Conservation (phyloP, 2,113 vertebrate species). For the Puffinus mauretanicus region DNA sequence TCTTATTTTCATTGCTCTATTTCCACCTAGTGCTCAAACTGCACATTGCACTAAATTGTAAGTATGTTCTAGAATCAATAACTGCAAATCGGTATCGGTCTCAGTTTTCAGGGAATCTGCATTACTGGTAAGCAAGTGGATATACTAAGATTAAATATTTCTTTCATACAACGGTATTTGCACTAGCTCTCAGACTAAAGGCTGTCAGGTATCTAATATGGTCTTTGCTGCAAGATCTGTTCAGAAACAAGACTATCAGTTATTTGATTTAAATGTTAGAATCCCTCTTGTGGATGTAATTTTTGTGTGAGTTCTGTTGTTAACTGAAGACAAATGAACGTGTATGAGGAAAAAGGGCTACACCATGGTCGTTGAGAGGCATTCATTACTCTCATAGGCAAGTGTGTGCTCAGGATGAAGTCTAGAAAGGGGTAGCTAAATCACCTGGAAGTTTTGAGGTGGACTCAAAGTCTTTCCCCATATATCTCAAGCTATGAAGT, state of each 20-base stretch:
- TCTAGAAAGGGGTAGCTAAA: neutral
- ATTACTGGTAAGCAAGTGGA: neutral
- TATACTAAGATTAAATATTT: neutral
- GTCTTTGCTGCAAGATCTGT: neutral
- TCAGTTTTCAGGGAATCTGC: neutral
- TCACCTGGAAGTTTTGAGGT: neutral
- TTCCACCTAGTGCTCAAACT: conserved; percentile 62
- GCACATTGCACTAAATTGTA: neutral
- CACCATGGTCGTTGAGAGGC: neutral
- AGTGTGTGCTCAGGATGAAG: neutral
- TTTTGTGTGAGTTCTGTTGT: neutral
- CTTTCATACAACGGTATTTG: neutral
- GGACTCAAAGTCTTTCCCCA: neutral
- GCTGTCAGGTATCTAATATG: neutral
- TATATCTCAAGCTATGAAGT: neutral
- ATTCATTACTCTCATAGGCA: neutral
- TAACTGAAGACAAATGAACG: neutral
- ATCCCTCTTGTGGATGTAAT: neutral
- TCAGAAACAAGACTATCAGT: neutral
- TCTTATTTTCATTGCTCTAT: conserved; percentile 46
- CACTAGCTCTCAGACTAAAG: neutral
- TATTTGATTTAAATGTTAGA: neutral
- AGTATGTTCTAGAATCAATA: neutral
- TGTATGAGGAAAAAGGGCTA: neutral
- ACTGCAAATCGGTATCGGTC: fast-evolving